Percentiles rank a stretch among this genome's conserved stretches.
Evolutionary conservation across 2,797 vertebrate species (phyloP).

Genomic region (Trachops cirrhosus): DNA sequence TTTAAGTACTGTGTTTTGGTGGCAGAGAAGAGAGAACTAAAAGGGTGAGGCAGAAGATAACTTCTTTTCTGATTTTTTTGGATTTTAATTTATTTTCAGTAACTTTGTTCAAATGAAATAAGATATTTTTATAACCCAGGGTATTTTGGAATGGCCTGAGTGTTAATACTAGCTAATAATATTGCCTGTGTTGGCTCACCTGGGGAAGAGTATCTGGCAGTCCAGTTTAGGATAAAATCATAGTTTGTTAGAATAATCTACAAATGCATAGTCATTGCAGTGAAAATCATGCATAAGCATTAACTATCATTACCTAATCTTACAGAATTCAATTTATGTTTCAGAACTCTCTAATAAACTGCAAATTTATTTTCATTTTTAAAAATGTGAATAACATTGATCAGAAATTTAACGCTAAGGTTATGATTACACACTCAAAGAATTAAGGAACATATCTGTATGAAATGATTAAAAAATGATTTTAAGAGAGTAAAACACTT

Average conservation of each 20-base stretch:
- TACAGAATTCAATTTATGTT: neutral
- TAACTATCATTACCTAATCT: neutral
- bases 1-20: neutral
- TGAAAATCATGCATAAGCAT: neutral
- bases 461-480: slow-evolving; percentile 25
- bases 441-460: neutral
- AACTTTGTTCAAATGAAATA: neutral
- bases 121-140: neutral
- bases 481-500: slow-evolving; percentile 51
- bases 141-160: neutral
- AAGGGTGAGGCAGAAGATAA: neutral
- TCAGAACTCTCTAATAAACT: neutral
- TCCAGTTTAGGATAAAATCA: neutral
- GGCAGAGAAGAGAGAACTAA: neutral
- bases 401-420: neutral
- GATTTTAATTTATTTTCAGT: neutral
- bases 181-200: neutral
- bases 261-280: neutral
- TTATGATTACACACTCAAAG: neutral
- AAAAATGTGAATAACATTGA: neutral
- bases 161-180: neutral
- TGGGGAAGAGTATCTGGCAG: neutral
- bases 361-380: neutral
- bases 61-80: neutral
- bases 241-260: neutral